Evolutionary conservation across 2,797 vertebrate genomes (phyloP).

Genomic region (Enteromius afrohamiltoni): DNA sequence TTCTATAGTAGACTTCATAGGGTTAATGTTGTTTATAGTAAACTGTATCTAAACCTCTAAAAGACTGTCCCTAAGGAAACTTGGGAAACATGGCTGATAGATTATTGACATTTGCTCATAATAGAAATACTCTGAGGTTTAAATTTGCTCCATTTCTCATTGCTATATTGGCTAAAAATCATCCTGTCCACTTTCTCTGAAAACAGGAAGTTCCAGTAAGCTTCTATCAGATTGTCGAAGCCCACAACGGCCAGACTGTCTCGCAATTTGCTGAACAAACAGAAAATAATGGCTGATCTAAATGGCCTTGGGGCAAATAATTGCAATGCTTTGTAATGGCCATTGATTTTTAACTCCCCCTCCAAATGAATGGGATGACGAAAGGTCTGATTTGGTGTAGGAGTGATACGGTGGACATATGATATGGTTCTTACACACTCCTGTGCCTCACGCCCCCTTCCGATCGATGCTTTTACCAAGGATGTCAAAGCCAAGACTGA

Average conservation of each 20-base stretch:
- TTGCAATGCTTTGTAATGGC: slow-evolving; percentile 62
- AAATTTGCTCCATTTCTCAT: background rate
- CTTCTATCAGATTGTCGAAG: slow-evolving; percentile 43
- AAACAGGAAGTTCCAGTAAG: slow-evolving; percentile 32
- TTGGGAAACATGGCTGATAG: background rate
- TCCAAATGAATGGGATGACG: slow-evolving; percentile 54
- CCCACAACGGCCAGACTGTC: slow-evolving; percentile 50
- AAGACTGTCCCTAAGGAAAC: background rate
- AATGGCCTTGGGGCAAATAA: slow-evolving; percentile 59
- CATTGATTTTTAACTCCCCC: slow-evolving; percentile 65
- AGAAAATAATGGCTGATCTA: slow-evolving; percentile 61
- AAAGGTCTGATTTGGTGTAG: slow-evolving; percentile 53
- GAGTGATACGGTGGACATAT: slow-evolving; percentile 55
- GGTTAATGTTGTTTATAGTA: background rate
- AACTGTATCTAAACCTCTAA: background rate
- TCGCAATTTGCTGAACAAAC: slow-evolving; percentile 64
- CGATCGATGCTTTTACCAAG: slow-evolving; percentile 72
- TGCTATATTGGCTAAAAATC: slow-evolving; percentile 9
- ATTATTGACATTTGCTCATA: background rate
- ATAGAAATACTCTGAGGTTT: background rate
- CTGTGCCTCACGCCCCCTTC: slow-evolving; percentile 53
- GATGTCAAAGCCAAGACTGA: slow-evolving; percentile 74
- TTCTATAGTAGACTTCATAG: background rate
- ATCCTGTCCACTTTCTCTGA: background rate
- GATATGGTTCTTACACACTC: slow-evolving; percentile 59